Conservation (phyloP, 2,113 vertebrate species). For the Cyprinus carpio region DNA sequence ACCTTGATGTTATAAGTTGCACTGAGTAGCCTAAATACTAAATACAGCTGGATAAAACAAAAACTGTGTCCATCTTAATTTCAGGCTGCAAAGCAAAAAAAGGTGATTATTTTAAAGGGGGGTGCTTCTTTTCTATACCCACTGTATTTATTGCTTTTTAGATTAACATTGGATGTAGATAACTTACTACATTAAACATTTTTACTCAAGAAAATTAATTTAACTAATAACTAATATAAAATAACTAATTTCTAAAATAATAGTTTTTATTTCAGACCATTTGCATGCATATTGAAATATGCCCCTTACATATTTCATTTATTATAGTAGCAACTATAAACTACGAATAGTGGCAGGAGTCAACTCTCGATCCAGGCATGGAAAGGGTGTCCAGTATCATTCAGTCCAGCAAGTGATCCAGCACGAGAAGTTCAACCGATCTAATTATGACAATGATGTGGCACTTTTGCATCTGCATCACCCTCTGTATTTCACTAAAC, state of each 20-base stretch:
- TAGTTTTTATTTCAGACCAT: background rate
- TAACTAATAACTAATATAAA: no score
- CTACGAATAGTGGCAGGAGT: conserved; percentile 60
- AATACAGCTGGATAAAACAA: no score
- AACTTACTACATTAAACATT: background rate
- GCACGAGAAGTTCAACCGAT: conserved; percentile 31
- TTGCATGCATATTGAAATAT: background rate
- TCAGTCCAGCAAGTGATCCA: conserved; percentile 42
- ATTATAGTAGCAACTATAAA: conserved; percentile 27
- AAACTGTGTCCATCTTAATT: no score
- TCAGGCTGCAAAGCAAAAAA: no score
- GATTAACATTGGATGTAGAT: background rate
- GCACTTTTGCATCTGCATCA: conserved; percentile 57
- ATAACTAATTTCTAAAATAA: background rate
- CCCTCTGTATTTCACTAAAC: conserved; percentile 55
- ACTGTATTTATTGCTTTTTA: background rate
- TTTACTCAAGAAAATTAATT: background rate
- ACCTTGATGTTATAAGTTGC: no score
- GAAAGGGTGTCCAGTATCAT: conserved; percentile 52
- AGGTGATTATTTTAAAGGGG: no score
- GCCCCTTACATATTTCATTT: conserved; percentile 2
- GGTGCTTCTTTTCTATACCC: no score
- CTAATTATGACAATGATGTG: conserved; percentile 57
- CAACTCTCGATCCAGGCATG: conserved; percentile 28
- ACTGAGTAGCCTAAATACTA: no score